phyloP scores from a whole-genome alignment of 2,888 invertebrate genomes.

The Eumacrocentrus americanus region DNA sequence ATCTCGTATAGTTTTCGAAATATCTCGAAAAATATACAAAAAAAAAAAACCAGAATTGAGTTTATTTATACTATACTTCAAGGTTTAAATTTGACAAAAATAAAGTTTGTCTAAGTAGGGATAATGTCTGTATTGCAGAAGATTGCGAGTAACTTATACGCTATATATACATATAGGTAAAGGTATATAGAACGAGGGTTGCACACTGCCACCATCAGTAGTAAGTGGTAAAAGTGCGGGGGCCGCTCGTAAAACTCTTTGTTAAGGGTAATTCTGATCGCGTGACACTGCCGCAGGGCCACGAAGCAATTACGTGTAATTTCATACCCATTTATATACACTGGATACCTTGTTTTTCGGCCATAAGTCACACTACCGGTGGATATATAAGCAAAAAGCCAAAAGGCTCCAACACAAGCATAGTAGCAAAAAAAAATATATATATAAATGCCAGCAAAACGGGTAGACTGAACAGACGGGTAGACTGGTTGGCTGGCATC shows the following conservation, averaged over 20 bases:
- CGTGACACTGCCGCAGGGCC: slow-evolving; percentile 50
- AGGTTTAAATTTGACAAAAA: slow-evolving; percentile 12
- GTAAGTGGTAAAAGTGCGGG: slow-evolving; percentile 34
- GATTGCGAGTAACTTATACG: slow-evolving; percentile 8
- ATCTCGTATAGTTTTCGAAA: too few species aligned
- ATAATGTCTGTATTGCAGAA: slow-evolving; percentile 33
- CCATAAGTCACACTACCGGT: slow-evolving; percentile 38
- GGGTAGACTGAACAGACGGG: neutral
- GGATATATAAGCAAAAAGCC: neutral
- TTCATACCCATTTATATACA: slow-evolving; percentile 48
- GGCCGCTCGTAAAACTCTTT: slow-evolving; percentile 40
- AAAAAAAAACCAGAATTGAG: neutral
- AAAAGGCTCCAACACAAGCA: slow-evolving; percentile 6
- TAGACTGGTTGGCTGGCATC: neutral
- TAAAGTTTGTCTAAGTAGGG: slow-evolving; percentile 26
- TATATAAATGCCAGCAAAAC: slow-evolving; percentile 10
- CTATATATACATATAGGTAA: neutral
- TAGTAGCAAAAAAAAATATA: slow-evolving; percentile 10
- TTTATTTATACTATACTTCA: neutral
- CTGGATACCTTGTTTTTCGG: slow-evolving; percentile 41
- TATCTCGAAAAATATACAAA: too few species aligned
- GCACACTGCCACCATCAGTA: slow-evolving; percentile 27
- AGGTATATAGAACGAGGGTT: slow-evolving; percentile 7
- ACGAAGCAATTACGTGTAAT: slow-evolving; percentile 46
- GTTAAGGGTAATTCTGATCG: slow-evolving; percentile 52